Base-by-base conservation (phyloP, 2,888 invertebrate genomes). In the Nomada ferruginata region DNA sequence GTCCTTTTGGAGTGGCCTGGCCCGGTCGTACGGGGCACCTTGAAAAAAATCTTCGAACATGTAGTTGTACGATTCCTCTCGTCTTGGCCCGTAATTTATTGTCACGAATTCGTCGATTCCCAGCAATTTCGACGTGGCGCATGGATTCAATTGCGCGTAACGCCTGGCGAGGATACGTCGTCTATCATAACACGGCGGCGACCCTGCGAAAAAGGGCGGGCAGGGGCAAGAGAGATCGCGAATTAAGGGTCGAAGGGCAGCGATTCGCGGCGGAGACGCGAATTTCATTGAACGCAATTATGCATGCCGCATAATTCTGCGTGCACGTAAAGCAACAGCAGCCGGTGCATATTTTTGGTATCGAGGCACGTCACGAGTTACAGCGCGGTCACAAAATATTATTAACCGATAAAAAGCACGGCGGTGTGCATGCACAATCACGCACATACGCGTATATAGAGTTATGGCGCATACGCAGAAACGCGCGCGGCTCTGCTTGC, bases 201-300 rank as follows among this genome's bases (percentile, higher is more conserved):
- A 69, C 15, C 57, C 57, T 59, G 57, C 42, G 53, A 69, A n/a
- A 59, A n/a, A n/a, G 2, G 47, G 15, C n/a, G 5, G 59, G 26
- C 18, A 15, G 1, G 11, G 20, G 13, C 1, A 23, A 20, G 15
- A 1, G 11, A 23, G 13, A 57, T 57, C 2, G 9, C 23, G 23
- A 57, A 60, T 60, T 42, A 7, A 10, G 36, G 42, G 26, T 47
- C n/a, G 18, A 15, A 47, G 11, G 20, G 36, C 18, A 60, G 26
- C 36, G 36, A 20, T 55, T 23, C 23, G 60, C 29, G 47, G 60
- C 50, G 50, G 7, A 18, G 44, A 57, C 1, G 26, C 20, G 57
- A 69, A 68, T 77, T 52, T 66, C 64, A 69, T 74, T 61, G 5
- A 52, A 15, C n/a, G 57, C 59, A 79, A 79, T 76, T 75, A 63